Evolutionary conservation across 2,797 vertebrate species (phyloP).

Genomic region (Acanthiza pusilla): DNA sequence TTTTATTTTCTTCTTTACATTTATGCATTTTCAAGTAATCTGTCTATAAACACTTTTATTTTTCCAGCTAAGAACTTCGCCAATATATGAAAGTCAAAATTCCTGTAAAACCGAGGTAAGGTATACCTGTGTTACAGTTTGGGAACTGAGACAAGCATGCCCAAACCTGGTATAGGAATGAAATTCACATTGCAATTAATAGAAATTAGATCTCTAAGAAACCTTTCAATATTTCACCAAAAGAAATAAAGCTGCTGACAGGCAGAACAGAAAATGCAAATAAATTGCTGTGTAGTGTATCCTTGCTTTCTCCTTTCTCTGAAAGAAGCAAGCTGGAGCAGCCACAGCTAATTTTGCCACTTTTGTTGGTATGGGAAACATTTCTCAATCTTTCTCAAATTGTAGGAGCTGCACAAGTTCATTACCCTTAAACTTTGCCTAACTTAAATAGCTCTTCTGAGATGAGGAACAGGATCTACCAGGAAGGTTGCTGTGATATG

Average conservation of each 20-base stretch:
- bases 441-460: background rate
- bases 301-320: background rate
- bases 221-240: background rate
- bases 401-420: background rate
- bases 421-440: rapidly evolving
- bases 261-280: background rate
- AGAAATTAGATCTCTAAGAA: background rate
- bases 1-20: background rate
- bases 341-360: background rate
- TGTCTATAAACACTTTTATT: rapidly evolving
- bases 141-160: background rate
- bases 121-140: background rate
- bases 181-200: background rate
- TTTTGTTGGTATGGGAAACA: background rate
- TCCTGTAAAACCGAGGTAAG: background rate
- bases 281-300: background rate
- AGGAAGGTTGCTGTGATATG: background rate
- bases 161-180: background rate
- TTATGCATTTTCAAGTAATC: background rate
- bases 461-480: rapidly evolving
- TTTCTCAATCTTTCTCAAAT: background rate
- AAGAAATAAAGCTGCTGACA: background rate
- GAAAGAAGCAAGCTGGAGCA: background rate
- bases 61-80: background rate
- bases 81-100: background rate